These are phyloP conservation scores for Agrochola circellaris DNA, from an alignment of 2,888 invertebrate genomes.

Conservation along the genomic window DNA sequence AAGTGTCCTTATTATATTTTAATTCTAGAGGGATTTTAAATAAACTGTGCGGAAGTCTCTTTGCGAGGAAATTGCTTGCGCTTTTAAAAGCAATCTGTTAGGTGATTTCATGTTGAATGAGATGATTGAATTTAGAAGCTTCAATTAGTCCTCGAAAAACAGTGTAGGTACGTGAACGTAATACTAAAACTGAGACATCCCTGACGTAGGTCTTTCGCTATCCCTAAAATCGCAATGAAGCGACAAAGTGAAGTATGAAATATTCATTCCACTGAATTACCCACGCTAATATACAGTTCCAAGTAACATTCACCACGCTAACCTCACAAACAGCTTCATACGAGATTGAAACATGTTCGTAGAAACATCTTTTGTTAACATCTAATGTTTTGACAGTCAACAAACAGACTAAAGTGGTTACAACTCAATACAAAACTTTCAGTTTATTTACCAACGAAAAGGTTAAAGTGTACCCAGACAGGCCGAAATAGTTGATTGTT, in stretches of 20 bases:
- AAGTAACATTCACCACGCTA: neutral
- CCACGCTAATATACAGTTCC: neutral
- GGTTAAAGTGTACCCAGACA: conserved; percentile 30
- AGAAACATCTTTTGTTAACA: conserved; percentile 29
- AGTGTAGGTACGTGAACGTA: neutral
- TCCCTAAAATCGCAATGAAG: neutral
- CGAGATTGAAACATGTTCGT: conserved; percentile 18
- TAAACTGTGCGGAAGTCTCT: conserved; percentile 51
- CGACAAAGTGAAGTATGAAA: neutral
- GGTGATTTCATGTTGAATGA: conserved; percentile 7
- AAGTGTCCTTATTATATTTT: conserved; percentile 74
- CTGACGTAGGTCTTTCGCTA: neutral
- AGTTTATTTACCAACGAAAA: conserved; percentile 45
- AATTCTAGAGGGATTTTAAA: conserved; percentile 66
- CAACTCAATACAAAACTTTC: conserved; percentile 38
- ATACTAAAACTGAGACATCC: neutral
- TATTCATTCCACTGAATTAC: neutral
- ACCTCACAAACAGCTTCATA: conserved; percentile 4
- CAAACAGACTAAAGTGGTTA: conserved; percentile 39
- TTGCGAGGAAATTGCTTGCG: conserved; percentile 20
- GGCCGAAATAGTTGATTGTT: conserved; percentile 56
- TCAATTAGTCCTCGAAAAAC: neutral
- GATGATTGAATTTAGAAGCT: conserved; percentile 19
- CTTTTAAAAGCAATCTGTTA: conserved; percentile 14
- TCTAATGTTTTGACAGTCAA: conserved; percentile 34